Percentiles rank a stretch among this genome's conserved stretches.
These are phyloP conservation scores for Sebastes elongatus DNA, from an alignment of 2,797 vertebrate genomes.

Conservation along the genomic window DNA sequence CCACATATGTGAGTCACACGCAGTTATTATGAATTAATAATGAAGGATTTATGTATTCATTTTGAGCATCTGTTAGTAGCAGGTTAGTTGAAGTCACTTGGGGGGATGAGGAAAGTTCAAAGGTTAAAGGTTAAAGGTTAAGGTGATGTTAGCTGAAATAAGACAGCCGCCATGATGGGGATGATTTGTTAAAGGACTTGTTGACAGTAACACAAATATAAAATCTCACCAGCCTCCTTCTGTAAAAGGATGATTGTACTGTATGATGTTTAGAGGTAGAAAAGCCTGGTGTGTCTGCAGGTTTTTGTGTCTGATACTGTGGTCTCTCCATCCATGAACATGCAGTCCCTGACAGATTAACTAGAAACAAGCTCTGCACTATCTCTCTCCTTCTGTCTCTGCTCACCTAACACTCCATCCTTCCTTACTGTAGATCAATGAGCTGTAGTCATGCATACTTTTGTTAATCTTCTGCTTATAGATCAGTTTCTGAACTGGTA, in stretches of 20 bases:
- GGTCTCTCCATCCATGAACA: slow-evolving; percentile 14
- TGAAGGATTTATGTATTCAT: slow-evolving; percentile 13
- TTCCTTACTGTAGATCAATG: slow-evolving; percentile 26
- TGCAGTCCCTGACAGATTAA: slow-evolving; percentile 53
- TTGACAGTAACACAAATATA: background rate
- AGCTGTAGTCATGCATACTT: background rate
- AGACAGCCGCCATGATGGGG: background rate
- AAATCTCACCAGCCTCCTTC: background rate
- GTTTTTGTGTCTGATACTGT: background rate
- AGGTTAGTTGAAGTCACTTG: background rate
- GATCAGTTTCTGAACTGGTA: slow-evolving; percentile 22
- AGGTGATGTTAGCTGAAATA: background rate
- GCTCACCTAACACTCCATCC: slow-evolving; percentile 13
- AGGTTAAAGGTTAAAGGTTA: background rate
- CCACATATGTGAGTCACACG: slow-evolving; percentile 33
- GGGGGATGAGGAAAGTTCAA: background rate
- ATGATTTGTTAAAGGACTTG: background rate
- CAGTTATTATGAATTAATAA: slow-evolving; percentile 28
- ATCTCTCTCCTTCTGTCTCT: slow-evolving; percentile 22
- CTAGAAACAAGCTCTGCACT: slow-evolving; percentile 40
- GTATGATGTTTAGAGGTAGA: background rate
- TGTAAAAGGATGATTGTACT: background rate
- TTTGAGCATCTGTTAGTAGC: slow-evolving; percentile 18
- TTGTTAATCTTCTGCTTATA: slow-evolving; percentile 35
- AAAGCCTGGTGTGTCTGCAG: background rate